phyloP scores from a whole-genome alignment of 1,140 invertebrate species.

The Lanistes nyassanus region DNA sequence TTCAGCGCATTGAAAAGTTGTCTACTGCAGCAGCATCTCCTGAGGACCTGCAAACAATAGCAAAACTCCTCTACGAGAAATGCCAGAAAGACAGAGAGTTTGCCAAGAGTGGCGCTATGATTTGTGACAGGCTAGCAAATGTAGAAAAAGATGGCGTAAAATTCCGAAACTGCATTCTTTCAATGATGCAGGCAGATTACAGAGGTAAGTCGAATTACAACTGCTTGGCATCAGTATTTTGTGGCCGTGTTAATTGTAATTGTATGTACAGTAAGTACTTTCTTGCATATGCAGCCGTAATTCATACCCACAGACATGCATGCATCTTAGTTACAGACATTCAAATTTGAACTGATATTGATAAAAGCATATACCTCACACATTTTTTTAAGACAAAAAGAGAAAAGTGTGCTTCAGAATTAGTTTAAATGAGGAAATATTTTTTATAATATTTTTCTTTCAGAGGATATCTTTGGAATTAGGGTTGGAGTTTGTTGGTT shows the following conservation, averaged over 20 bases:
- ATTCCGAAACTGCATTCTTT: constrained; percentile 42
- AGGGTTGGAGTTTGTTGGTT: too few species aligned
- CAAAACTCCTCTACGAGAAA: constrained; percentile 34
- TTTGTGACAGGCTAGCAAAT: constrained; percentile 44
- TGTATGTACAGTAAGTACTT: background rate
- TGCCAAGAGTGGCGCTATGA: constrained; percentile 37
- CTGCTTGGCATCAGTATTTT: background rate
- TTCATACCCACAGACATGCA: too few species aligned
- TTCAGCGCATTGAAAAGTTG: constrained; percentile 32
- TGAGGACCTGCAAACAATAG: constrained; percentile 28
- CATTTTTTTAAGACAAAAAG: too few species aligned
- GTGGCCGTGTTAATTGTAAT: background rate
- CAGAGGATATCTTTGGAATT: too few species aligned
- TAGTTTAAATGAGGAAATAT: too few species aligned
- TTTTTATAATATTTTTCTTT: too few species aligned
- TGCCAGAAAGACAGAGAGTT: constrained; percentile 38
- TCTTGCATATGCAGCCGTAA: too few species aligned
- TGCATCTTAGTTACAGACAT: too few species aligned
- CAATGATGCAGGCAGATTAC: constrained; percentile 45
- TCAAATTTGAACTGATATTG: too few species aligned
- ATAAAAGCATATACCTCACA: too few species aligned
- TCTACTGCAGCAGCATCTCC: background rate
- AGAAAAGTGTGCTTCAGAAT: too few species aligned
- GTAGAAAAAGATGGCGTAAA: constrained; percentile 39
- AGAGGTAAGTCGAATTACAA: constrained; percentile 42